Percentiles rank a stretch among this genome's conserved stretches.
These are phyloP conservation scores for Sporophila hypoxantha DNA, from an alignment of 2,113 vertebrate genomes.

Conservation along the genomic window DNA sequence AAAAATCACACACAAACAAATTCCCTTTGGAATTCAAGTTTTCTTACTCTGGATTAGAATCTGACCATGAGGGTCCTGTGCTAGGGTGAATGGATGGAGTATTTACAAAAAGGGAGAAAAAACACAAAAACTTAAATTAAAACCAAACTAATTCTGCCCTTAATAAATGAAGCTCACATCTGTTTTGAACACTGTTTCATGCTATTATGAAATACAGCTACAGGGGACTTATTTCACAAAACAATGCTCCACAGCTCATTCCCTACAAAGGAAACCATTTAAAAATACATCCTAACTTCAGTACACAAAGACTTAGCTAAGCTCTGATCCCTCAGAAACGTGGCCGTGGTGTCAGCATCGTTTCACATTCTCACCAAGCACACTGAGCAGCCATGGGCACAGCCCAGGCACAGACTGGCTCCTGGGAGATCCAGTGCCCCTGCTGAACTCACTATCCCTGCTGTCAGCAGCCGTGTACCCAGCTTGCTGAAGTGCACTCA, in stretches of 20 bases:
- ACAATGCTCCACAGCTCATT: not conserved
- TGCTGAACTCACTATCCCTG: not conserved
- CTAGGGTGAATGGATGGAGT: not conserved
- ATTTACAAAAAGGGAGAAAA: not conserved
- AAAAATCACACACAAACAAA: not conserved
- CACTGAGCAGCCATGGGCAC: not conserved
- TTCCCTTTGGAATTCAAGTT: not conserved
- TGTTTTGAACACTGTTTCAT: slow-evolving; percentile 6
- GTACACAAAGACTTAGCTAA: not conserved
- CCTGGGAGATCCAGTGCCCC: not conserved
- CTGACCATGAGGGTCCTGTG: not conserved
- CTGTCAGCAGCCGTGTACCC: not conserved
- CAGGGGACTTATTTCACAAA: slow-evolving; percentile 12
- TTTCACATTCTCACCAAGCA: not conserved
- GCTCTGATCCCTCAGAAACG: accelerated
- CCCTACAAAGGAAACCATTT: not conserved
- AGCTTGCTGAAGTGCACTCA: not conserved
- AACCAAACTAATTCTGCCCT: slow-evolving; percentile 1
- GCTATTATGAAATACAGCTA: slow-evolving; percentile 33
- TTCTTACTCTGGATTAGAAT: not conserved
- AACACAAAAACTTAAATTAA: not conserved
- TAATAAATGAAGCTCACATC: not conserved
- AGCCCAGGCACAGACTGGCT: not conserved
- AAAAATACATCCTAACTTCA: not conserved
- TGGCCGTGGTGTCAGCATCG: accelerated